A percentile compares a stretch with the other conserved stretches of the same genome.
phyloP scores from a whole-genome alignment of 2,888 invertebrate species.

The Campoletis raptor region DNA sequence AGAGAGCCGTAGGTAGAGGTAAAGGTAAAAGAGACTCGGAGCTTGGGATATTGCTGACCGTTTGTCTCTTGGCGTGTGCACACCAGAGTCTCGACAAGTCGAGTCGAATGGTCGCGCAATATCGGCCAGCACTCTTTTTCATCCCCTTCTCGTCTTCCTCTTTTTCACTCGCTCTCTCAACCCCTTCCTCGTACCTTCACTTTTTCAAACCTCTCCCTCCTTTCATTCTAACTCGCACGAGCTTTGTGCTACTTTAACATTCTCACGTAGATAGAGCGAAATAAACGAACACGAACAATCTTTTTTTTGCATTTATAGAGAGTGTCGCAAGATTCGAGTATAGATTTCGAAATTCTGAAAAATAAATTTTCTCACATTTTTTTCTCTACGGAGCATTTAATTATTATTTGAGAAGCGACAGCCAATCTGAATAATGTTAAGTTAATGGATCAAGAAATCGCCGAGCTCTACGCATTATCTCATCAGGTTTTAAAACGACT shows the following conservation, averaged over 20 bases:
- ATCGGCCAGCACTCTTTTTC: conserved; percentile 63
- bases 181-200: conserved; percentile 15
- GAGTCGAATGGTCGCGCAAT: conserved; percentile 64
- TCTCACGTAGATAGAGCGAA: conserved; percentile 24
- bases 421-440: background rate
- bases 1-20: conserved; percentile 14
- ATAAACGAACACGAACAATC: conserved; percentile 20
- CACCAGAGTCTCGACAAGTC: conserved; percentile 52
- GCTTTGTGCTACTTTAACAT: conserved; percentile 34
- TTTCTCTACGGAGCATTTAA: background rate
- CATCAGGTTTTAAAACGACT: too few relatives aligned
- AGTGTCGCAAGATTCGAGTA: background rate
- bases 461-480: background rate
- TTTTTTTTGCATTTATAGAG: conserved; percentile 3
- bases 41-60: conserved; percentile 70
- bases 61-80: conserved; percentile 67
- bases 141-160: conserved; percentile 38
- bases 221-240: background rate
- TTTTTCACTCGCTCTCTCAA: conserved; percentile 25
- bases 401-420: background rate
- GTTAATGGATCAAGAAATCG: background rate
- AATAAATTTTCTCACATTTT: background rate
- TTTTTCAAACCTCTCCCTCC: conserved; percentile 21
- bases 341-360: background rate
- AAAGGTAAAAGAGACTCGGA: conserved; percentile 56